Conservation (phyloP, 53 echinoderm and acorn worm species). For the Patiria pectinifera region DNA sequence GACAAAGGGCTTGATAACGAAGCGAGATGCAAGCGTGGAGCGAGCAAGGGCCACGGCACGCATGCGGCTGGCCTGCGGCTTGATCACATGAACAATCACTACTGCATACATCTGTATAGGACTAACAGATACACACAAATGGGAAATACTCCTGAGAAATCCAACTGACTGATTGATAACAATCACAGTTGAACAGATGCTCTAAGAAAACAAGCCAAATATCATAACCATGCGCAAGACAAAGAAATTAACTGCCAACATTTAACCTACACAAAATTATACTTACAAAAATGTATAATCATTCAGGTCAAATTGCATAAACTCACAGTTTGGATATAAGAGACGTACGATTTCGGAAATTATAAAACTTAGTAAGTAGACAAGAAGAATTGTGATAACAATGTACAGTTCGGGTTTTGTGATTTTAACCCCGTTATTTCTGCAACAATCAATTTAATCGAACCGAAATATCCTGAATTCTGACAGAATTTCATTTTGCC, state of each 20-base stretch:
- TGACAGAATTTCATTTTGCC: not conserved
- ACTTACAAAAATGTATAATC: no score
- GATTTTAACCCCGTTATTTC: not conserved
- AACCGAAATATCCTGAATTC: not conserved
- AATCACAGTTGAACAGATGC: not conserved
- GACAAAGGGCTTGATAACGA: conserved; percentile 51
- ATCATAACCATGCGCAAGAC: not conserved
- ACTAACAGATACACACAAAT: not conserved
- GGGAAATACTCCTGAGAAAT: not conserved
- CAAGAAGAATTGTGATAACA: no score
- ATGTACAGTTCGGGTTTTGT: no score
- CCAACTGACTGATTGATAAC: not conserved
- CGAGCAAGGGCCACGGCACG: not conserved
- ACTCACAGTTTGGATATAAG: no score
- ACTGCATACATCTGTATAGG: not conserved
- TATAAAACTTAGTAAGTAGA: no score
- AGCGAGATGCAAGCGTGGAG: not conserved
- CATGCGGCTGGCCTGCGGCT: conserved; percentile 10
- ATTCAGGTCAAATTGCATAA: no score
- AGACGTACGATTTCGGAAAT: no score
- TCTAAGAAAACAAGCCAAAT: not conserved
- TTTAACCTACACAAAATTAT: no score
- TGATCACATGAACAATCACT: not conserved
- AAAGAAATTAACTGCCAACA: no score
- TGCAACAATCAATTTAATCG: not conserved